Evolutionary conservation across 2,797 vertebrate species (phyloP).

Genomic region (Parambassis ranga): DNA sequence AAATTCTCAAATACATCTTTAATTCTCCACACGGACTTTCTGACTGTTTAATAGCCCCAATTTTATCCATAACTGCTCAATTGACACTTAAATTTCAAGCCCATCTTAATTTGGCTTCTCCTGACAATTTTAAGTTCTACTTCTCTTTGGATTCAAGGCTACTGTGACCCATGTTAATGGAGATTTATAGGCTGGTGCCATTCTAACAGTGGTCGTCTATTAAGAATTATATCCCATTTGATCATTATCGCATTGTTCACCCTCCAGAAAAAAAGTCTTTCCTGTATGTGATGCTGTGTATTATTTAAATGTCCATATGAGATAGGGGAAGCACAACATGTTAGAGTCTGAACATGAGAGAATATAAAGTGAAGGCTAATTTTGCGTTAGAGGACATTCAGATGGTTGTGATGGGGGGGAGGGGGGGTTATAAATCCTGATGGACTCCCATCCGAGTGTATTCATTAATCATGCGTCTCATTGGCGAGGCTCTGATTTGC

Average conservation of each 20-base stretch:
- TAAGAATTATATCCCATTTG: constrained; percentile 64
- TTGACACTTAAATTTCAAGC: constrained; percentile 73
- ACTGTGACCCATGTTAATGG: constrained; percentile 64
- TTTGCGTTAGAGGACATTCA: constrained; percentile 65
- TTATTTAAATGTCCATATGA: constrained; percentile 32
- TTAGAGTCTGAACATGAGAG: constrained; percentile 34
- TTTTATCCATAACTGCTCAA: constrained; percentile 74
- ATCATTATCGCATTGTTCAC: constrained; percentile 56
- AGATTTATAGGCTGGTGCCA: constrained; percentile 58
- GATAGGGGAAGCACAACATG: constrained; percentile 28
- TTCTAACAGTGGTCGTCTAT: constrained; percentile 61
- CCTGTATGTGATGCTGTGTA: not conserved
- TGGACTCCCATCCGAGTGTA: constrained; percentile 62
- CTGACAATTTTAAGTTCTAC: constrained; percentile 55
- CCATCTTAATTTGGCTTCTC: constrained; percentile 72
- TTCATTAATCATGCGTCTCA: constrained; percentile 78
- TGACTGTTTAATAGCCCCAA: constrained; percentile 67
- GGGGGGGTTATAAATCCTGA: constrained; percentile 78
- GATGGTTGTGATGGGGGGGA: constrained; percentile 73
- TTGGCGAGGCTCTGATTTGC: constrained; percentile 77
- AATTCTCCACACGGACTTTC: constrained; percentile 67
- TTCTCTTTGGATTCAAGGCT: constrained; percentile 51
- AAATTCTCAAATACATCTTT: constrained; percentile 72
- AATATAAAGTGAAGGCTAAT: constrained; percentile 49
- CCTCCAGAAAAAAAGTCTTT: constrained; percentile 9